phyloP scores from a whole-genome alignment of 1,140 invertebrate genomes.

The Drosophila repleta region DNA sequence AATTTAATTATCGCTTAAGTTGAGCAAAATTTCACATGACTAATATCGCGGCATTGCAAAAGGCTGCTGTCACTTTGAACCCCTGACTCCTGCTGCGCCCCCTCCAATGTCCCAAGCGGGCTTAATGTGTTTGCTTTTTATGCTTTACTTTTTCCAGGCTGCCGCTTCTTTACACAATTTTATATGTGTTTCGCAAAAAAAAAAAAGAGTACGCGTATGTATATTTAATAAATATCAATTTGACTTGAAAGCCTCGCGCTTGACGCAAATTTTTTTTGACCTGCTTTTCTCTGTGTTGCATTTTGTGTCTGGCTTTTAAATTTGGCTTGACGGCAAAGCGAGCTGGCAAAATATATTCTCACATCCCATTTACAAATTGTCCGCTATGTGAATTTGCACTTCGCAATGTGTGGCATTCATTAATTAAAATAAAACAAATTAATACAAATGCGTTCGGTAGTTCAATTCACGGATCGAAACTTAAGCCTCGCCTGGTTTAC shows the following conservation, averaged over 20 bases:
- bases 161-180: constrained; percentile 25
- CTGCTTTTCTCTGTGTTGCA: constrained; percentile 4
- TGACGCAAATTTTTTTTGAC: constrained; percentile 9
- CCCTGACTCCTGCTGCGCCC: not conserved
- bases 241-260: constrained; percentile 48
- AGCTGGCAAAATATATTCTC: not conserved
- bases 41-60: constrained; percentile 62
- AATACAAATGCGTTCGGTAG: too few species aligned
- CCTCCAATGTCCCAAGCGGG: not conserved
- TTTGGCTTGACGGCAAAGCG: constrained; percentile 6
- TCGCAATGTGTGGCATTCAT: too few species aligned
- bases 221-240: constrained; percentile 65
- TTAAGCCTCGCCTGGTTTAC: too few species aligned
- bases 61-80: constrained; percentile 40
- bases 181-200: constrained; percentile 19
- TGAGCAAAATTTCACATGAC: constrained; percentile 75
- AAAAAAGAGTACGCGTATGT: constrained; percentile 18
- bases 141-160: constrained; percentile 13
- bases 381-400: too few species aligned
- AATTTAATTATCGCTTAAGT: constrained; percentile 68
- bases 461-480: too few species aligned
- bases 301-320: constrained; percentile 18
- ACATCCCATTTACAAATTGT: constrained; percentile 1
- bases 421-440: too few species aligned
- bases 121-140: constrained; percentile 41